Percentiles rank a stretch among this genome's conserved stretches.
phyloP scores from a whole-genome alignment of 2,797 vertebrate species.

The Ctenosaura bakeri region DNA sequence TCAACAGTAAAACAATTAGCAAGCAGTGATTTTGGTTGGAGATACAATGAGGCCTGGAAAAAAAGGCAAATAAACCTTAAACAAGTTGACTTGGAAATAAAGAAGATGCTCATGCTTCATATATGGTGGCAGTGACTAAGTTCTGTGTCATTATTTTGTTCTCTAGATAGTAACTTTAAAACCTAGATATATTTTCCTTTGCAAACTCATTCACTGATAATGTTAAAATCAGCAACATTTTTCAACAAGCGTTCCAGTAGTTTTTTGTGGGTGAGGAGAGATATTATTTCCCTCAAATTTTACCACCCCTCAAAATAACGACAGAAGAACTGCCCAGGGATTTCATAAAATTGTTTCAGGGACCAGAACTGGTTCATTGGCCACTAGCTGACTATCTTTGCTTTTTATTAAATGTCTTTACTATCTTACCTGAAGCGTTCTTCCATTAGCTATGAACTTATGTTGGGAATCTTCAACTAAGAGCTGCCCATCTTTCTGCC shows the following conservation, averaged over 20 bases:
- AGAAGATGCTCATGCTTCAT: neutral
- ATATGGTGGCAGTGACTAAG: neutral
- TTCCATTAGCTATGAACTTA: slow-evolving; percentile 84
- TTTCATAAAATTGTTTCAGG: neutral
- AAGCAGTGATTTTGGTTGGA: too few species aligned
- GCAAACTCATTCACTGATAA: neutral
- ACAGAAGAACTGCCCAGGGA: too few species aligned
- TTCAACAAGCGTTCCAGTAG: neutral
- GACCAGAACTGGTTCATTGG: neutral
- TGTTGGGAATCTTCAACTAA: slow-evolving; percentile 79
- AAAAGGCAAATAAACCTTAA: neutral
- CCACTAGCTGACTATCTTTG: too few species aligned
- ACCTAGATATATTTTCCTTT: neutral
- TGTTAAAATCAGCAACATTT: neutral
- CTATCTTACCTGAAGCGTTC: slow-evolving; percentile 87
- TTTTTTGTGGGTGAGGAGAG: neutral
- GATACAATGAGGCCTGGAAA: neutral
- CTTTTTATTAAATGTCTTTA: neutral
- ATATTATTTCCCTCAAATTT: neutral
- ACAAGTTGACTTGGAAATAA: neutral
- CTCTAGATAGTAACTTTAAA: neutral
- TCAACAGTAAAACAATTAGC: too few species aligned
- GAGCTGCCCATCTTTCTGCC: slow-evolving; percentile 89
- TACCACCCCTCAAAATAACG: neutral
- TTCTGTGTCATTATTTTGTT: neutral